Evolutionary conservation across 2,888 invertebrate species (phyloP).

Genomic region (Fabriciana adippe): DNA sequence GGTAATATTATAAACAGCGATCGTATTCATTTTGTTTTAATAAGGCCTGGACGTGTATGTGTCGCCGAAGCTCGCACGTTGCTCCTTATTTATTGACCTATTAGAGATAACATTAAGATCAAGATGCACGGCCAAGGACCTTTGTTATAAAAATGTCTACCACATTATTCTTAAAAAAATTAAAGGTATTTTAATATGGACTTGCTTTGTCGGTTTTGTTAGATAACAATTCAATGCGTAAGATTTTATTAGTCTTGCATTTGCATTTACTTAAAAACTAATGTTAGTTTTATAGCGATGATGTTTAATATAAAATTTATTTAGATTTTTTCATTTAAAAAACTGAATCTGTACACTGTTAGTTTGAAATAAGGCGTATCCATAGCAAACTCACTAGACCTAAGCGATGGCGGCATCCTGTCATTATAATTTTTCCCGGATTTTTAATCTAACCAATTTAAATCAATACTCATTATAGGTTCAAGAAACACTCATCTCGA

Average conservation of each 20-base stretch:
- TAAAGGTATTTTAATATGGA: constrained; percentile 63
- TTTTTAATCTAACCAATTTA: constrained; percentile 79
- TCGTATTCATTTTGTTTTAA: constrained; percentile 75
- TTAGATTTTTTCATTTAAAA: neutral
- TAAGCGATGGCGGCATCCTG: constrained; percentile 65
- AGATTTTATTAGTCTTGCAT: neutral
- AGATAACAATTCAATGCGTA: neutral
- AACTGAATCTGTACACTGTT: neutral
- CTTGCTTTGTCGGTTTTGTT: constrained; percentile 18
- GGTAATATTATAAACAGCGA: constrained; percentile 66
- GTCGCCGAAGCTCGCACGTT: constrained; percentile 81
- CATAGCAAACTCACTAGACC: constrained; percentile 49
- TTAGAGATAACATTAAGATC: constrained; percentile 83
- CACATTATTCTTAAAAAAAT: constrained; percentile 80
- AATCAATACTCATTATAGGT: constrained; percentile 81
- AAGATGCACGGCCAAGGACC: constrained; percentile 82
- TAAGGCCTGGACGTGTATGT: constrained; percentile 73
- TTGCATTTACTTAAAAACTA: neutral
- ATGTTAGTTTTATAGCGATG: neutral
- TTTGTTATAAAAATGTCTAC: constrained; percentile 82
- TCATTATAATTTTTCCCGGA: constrained; percentile 80
- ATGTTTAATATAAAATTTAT: no score
- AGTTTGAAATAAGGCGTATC: constrained; percentile 45
- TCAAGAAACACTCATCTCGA: constrained; percentile 77
- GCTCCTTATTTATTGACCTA: constrained; percentile 81